Evolutionary conservation across 2,113 vertebrate genomes (phyloP), one percentile per base, ranked within the genome.

Genomic region (Mastomys natalensis): DNA sequence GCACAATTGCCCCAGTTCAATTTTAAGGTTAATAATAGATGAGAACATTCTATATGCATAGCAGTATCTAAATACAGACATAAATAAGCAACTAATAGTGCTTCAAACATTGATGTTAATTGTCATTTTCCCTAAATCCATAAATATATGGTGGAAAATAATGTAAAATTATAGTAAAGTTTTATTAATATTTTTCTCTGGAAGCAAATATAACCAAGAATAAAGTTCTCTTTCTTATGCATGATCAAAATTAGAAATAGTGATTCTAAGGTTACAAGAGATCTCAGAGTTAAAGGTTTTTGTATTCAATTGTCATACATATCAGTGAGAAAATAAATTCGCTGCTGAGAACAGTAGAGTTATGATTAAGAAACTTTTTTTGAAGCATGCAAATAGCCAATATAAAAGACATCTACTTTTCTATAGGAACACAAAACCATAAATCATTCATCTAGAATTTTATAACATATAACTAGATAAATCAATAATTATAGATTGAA

Each of bases 321-420:
- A 87, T 91, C n/a, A 74, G 19, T 62, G 85, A 85, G 77, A 1
- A 22, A 66, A 60, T 93, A 97, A 96, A 60, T 97, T 87, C 89
- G 91, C 97, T 96, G 96, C 45, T 82, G 89, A 89, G 82, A 24
- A 73, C 96, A 98, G 70, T 74, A 62, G 45, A 97, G 72, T 10
- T 16, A 95, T 97, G 64, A 92, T 96, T 98, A 95, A 77, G 29
- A 98, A 96, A 96, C 16, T 24, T 94, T 98, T 98, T 87, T 68
- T 74, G 74, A 93, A 88, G 91, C 26, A 53, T 3, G n/a, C n/a
- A 86, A 93, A 26, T 21, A 84, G 4, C 37, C 31, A 90, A 24
- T 90, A 66, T n/a, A 95, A 97, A 98, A 97, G 68, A 22, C 84
- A 88, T 89, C 24, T 15, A 1, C 68, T 96, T 97, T 82, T 82